phyloP scores from a whole-genome alignment of 2,888 invertebrate species.

The Podabrus alpinus region DNA sequence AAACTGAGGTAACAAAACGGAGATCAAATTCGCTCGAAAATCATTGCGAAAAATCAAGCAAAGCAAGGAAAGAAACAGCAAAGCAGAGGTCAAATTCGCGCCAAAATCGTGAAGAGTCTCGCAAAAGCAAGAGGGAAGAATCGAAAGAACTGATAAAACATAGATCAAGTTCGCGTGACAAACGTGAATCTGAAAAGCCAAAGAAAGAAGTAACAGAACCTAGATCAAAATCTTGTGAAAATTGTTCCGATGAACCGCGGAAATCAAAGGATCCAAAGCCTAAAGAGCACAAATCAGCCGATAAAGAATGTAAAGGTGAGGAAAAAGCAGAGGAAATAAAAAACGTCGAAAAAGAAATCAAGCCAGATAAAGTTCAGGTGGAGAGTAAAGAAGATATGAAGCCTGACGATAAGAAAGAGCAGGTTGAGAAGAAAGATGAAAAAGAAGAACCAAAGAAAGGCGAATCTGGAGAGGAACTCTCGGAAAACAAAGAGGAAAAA shows the following conservation, averaged over 20 bases:
- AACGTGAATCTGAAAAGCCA: not conserved
- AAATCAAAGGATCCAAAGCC: not conserved
- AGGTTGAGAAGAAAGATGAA: conserved; percentile 12
- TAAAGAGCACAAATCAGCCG: not conserved
- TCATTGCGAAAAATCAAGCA: not conserved
- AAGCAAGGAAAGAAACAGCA: not conserved
- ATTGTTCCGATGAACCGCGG: not conserved
- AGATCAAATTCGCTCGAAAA: not conserved
- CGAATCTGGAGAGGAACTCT: conserved; percentile 7
- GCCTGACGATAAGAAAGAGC: not conserved
- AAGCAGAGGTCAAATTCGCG: not conserved
- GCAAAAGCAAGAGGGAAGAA: not conserved
- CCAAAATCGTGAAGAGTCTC: not conserved
- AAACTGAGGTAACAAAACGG: not conserved
- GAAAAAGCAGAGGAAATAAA: conserved; percentile 5
- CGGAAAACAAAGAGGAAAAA: conserved; percentile 8
- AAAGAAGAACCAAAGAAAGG: conserved; percentile 5
- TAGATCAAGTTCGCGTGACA: not conserved
- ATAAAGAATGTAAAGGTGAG: not conserved
- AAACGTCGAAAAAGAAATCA: not conserved
- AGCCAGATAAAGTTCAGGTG: not conserved
- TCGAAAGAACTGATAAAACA: not conserved
- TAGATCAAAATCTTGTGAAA: not conserved
- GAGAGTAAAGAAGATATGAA: not conserved
- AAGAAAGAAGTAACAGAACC: not conserved